Conservation (phyloP, 2,797 vertebrate species). For the Mus spretus region DNA sequence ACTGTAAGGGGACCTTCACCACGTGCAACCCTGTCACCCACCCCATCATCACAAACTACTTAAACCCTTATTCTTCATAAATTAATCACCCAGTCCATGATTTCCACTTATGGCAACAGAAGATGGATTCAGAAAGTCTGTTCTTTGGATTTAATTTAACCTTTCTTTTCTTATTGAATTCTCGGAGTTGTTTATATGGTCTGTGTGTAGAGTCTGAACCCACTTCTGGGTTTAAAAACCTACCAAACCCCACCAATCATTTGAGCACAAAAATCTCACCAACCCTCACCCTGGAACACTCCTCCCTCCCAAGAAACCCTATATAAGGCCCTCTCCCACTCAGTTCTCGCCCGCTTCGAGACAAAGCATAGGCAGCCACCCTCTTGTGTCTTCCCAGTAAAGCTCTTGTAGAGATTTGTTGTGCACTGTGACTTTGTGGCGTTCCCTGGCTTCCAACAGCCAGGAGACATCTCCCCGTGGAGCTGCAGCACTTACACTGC, state of each 20-base stretch:
- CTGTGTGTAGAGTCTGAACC: background rate
- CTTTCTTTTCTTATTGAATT: background rate
- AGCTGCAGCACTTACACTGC: background rate
- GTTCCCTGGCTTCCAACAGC: background rate
- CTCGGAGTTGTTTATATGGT: background rate
- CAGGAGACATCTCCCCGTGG: background rate
- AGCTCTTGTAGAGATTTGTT: background rate
- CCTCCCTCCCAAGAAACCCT: too few species aligned
- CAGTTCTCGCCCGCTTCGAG: background rate
- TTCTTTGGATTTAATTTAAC: background rate
- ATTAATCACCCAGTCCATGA: background rate
- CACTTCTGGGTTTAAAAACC: background rate
- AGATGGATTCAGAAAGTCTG: background rate
- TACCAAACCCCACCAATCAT: background rate
- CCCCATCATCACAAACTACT: background rate
- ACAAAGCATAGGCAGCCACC: too few species aligned
- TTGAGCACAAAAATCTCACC: background rate
- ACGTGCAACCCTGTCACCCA: background rate
- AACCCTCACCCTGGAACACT: background rate
- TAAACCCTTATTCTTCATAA: background rate
- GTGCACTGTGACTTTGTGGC: background rate
- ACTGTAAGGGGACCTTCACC: background rate
- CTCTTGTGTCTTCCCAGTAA: background rate
- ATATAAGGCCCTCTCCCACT: background rate
- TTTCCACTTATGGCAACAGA: background rate